Base-by-base conservation (phyloP, 2,797 vertebrate genomes). In the Prunella strophiata region DNA sequence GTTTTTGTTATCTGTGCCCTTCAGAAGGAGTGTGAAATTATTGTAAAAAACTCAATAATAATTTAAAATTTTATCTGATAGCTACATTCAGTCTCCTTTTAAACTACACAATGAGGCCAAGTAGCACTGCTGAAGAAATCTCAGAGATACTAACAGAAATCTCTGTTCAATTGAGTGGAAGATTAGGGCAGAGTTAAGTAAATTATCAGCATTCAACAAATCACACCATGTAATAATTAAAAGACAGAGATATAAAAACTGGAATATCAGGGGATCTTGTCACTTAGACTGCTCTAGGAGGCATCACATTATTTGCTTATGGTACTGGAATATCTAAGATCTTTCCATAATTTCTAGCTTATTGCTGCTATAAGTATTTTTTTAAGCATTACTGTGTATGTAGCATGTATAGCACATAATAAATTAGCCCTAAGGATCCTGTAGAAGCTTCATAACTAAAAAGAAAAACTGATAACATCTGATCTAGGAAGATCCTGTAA, bases 181-280 rank as follows among this genome's bases (percentile, higher is more conserved):
- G 34, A 80, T 89, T 89, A 87, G 75, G 34, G 48, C 40, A 85
- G 55, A 91, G 30, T 55, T 79, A 79, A 83, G 48, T 34, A 91
- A 90, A 92, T 72, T 74, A 73, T 9, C 63, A 91, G 38, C 45
- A 79, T 85, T 93, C 70, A 94, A 65, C 48, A 67, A 86, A 63
- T 87, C 42, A 47, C 30, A 58, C 25, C 30, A 76, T 20, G 7
- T 70, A 81, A 72, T 76, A 90, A 84, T 85, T 70, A 92, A 85
- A 94, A 85, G 27, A 38, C 25, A 77, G 34, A 82, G 77, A 48
- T 52, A 47, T 25, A 67, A 91, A 86, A 77, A 23, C 11, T n/a
- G 26, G 17, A 19, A 75, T 59, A 70, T 47, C 11, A 51, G 30
- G 63, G 30, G 29, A 30, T 47, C 32, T 85, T 80, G 23, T 59